A percentile compares a stretch with the other conserved stretches of the same genome.
phyloP scores from a whole-genome alignment of 2,797 vertebrate genomes.

The Phrynocephalus forsythii region DNA sequence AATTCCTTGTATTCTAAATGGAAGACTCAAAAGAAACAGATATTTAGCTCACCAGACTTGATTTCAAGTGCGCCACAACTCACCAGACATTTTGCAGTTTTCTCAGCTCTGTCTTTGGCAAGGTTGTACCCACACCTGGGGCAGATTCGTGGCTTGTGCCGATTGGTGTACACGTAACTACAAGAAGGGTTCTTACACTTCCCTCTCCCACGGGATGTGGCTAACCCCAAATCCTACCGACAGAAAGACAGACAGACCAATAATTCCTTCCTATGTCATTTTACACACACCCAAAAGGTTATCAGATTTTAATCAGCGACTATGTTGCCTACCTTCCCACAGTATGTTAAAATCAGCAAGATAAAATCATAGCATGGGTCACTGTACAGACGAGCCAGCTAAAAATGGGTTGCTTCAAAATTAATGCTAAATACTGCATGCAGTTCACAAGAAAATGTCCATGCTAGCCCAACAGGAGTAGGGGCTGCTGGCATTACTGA shows the following conservation, averaged over 20 bases:
- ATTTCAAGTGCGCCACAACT: constrained; percentile 49
- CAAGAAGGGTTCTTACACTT: constrained; percentile 95
- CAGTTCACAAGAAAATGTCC: neutral
- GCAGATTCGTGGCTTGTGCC: constrained; percentile 93
- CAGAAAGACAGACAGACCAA: constrained; percentile 33
- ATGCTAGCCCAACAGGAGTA: constrained; percentile 12
- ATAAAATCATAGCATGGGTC: neutral
- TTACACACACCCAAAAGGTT: neutral
- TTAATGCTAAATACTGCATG: neutral
- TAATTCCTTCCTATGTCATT: constrained; percentile 21
- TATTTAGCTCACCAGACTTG: neutral
- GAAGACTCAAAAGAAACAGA: neutral
- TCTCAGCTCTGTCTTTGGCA: constrained; percentile 84
- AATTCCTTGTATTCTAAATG: neutral
- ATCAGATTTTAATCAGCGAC: neutral
- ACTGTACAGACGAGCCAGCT: too few species aligned
- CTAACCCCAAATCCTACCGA: constrained; percentile 91
- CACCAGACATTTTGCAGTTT: constrained; percentile 77
- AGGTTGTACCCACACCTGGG: constrained; percentile 93
- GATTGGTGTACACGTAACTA: constrained; percentile 94
- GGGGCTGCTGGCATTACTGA: neutral
- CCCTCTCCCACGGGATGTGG: constrained; percentile 93
- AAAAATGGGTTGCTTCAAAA: neutral
- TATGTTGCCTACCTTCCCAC: neutral
- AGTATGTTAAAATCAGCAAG: neutral